Evolutionary conservation across 2,797 vertebrate species (phyloP).

Genomic region (Alcedo atthis): DNA sequence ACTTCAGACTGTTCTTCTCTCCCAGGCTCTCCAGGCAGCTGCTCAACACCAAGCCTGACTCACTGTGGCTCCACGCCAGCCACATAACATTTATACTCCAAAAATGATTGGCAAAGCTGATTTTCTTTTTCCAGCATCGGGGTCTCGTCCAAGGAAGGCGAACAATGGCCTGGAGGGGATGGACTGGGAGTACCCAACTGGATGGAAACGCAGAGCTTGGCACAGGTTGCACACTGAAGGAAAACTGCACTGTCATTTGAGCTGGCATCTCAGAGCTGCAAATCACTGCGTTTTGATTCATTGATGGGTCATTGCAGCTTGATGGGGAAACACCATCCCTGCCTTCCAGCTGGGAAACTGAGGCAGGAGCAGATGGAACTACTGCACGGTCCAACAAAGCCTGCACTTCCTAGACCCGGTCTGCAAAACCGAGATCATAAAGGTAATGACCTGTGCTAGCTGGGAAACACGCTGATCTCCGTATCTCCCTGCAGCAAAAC

Average conservation of each 20-base stretch:
- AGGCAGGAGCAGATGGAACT: fast-evolving
- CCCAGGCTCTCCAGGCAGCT: background rate
- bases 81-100: background rate
- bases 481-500: background rate
- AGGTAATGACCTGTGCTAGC: fast-evolving
- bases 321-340: background rate
- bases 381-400: background rate
- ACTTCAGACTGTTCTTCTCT: background rate
- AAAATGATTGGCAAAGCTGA: constrained; percentile 5
- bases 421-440: fast-evolving
- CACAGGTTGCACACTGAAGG: background rate
- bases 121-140: background rate
- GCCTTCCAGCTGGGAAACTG: background rate
- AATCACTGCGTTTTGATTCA: background rate
- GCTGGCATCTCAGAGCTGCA: background rate
- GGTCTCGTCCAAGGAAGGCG: background rate
- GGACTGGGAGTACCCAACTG: background rate
- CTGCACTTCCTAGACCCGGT: background rate
- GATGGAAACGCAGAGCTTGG: background rate
- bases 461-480: fast-evolving
- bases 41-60: constrained; percentile 40
- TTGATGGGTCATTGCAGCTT: background rate
- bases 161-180: background rate
- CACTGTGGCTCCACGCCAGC: background rate
- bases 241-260: constrained; percentile 41